Evolutionary conservation across 2,113 vertebrate species (phyloP).

Genomic region (Condylura cristata): DNA sequence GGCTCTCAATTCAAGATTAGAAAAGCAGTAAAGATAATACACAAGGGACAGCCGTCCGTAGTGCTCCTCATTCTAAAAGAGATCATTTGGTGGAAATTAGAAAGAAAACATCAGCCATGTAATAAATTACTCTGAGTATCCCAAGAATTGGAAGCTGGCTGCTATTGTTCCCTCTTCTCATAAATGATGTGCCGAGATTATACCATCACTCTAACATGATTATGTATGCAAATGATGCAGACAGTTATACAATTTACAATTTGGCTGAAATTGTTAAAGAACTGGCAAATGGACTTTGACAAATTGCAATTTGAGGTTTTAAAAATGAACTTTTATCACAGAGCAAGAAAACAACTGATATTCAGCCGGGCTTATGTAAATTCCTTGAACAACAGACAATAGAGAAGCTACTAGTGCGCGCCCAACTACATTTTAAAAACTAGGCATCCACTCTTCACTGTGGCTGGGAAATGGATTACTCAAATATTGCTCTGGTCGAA

Average conservation of each 20-base stretch:
- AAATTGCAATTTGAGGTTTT: constrained; percentile 73
- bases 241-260: constrained; percentile 79
- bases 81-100: constrained; percentile 81
- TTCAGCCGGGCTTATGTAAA: constrained; percentile 64
- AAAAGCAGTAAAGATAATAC: constrained; percentile 74
- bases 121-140: constrained; percentile 78
- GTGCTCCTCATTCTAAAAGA: constrained; percentile 76
- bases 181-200: constrained; percentile 78
- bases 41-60: constrained; percentile 62
- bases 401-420: neutral
- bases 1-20: constrained; percentile 72
- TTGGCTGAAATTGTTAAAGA: constrained; percentile 78
- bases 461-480: constrained; percentile 61
- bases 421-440: neutral
- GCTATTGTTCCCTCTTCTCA: constrained; percentile 77
- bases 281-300: constrained; percentile 79
- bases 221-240: constrained; percentile 80
- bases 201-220: constrained; percentile 79
- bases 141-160: constrained; percentile 74
- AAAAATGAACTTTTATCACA: constrained; percentile 77
- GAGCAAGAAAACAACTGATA: constrained; percentile 63
- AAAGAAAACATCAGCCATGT: constrained; percentile 79
- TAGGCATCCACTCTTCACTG: constrained; percentile 32
- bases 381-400: constrained; percentile 41
- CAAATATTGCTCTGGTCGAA: constrained; percentile 66